Evolutionary conservation across 1,140 invertebrate genomes (phyloP).

Genomic region (Diabrotica virgifera): DNA sequence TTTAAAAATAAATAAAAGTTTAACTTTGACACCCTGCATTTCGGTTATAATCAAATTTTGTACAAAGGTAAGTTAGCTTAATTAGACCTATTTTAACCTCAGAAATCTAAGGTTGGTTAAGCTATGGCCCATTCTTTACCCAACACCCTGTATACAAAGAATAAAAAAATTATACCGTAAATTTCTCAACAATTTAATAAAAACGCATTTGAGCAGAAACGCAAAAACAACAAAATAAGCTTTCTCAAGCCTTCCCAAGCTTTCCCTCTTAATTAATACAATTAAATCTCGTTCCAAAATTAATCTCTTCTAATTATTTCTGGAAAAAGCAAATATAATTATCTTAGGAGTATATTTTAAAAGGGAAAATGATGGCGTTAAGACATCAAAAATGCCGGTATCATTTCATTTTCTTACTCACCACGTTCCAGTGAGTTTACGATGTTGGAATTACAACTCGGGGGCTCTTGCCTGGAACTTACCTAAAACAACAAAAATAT

Average conservation of each 20-base stretch:
- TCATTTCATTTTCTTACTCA: not conserved
- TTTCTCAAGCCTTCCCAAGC: not conserved
- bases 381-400: not conserved
- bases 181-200: no score
- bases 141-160: no score
- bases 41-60: no score
- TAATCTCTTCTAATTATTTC: not conserved
- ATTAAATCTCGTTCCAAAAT: not conserved
- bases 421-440: not conserved
- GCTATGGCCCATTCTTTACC: no score
- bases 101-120: no score
- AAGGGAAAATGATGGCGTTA: not conserved
- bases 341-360: not conserved
- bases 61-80: no score
- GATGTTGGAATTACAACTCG: not conserved
- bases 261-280: constrained; percentile 1
- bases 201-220: no score
- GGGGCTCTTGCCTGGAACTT: not conserved
- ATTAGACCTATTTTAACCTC: no score
- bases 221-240: no score
- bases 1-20: no score
- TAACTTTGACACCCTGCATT: no score
- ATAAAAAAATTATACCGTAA: no score
- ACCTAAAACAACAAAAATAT: not conserved
- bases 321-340: not conserved